phyloP scores from a whole-genome alignment of 1,140 invertebrate genomes.

The Proales similis region DNA sequence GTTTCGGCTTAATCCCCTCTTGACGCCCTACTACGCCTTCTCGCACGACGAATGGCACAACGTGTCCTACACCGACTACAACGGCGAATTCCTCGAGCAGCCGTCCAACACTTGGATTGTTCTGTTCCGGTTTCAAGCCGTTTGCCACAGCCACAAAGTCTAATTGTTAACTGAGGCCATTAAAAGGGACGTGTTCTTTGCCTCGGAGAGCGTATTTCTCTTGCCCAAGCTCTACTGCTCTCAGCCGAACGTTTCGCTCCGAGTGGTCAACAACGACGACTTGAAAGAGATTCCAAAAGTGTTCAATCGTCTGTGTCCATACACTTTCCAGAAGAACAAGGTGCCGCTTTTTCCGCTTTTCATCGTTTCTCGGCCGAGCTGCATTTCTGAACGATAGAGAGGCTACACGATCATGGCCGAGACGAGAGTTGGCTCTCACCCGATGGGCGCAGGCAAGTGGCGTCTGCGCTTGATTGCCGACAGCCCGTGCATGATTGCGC shows the following conservation, averaged over 20 bases:
- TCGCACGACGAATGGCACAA: constrained; percentile 52
- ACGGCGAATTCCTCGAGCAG: constrained; percentile 47
- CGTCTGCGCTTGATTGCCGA: constrained; percentile 52
- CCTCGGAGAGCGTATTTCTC: constrained; percentile 47
- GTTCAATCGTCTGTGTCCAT: constrained; percentile 51
- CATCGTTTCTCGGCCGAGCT: background rate
- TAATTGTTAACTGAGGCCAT: background rate
- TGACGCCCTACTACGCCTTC: constrained; percentile 50
- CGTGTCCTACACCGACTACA: constrained; percentile 50
- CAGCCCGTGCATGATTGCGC: constrained; percentile 44
- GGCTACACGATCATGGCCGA: constrained; percentile 53
- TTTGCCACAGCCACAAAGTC: background rate
- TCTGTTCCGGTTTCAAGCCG: constrained; percentile 44
- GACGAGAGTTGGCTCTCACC: constrained; percentile 45
- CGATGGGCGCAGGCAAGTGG: constrained; percentile 45
- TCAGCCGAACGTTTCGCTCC: constrained; percentile 47
- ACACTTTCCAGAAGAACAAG: constrained; percentile 52
- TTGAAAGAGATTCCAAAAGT: constrained; percentile 49
- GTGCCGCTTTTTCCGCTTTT: constrained; percentile 40
- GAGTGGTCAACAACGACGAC: constrained; percentile 52
- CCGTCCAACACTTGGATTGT: constrained; percentile 49
- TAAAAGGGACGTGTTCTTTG: constrained; percentile 50
- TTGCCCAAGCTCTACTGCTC: constrained; percentile 48
- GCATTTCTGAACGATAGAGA: constrained; percentile 38
- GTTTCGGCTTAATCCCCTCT: constrained; percentile 46